These are phyloP conservation scores for Lepidurus arcticus DNA, from an alignment of 1,140 invertebrate species.

Conservation along the genomic window DNA sequence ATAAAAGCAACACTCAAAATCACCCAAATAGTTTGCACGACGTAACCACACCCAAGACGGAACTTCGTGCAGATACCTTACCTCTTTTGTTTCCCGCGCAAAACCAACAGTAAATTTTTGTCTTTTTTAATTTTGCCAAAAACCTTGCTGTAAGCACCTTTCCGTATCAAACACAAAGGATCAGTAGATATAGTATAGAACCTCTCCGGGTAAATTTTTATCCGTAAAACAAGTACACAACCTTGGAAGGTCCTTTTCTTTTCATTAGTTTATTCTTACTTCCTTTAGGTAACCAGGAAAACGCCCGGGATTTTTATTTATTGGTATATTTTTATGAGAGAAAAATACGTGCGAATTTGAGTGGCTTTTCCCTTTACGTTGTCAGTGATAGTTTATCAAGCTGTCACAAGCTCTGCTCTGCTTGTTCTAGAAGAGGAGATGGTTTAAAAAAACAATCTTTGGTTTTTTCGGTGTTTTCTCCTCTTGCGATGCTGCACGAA, in stretches of 20 bases:
- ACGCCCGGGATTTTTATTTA: neutral
- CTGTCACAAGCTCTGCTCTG: neutral
- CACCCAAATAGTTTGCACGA: neutral
- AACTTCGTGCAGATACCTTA: slow-evolving; percentile 11
- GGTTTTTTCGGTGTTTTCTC: neutral
- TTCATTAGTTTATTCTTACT: neutral
- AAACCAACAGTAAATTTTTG: neutral
- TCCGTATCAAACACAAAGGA: neutral
- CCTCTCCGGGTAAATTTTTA: neutral
- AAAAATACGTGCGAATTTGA: neutral
- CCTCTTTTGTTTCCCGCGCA: neutral
- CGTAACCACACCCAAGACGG: slow-evolving; percentile 2
- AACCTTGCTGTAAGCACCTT: neutral
- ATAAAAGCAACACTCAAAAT: too few relatives aligned
- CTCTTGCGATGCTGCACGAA: neutral
- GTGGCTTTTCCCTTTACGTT: too few relatives aligned
- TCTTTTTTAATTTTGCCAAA: neutral
- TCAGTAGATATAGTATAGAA: too few relatives aligned
- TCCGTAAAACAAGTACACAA: neutral
- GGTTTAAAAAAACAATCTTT: neutral
- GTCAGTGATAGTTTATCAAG: too few relatives aligned
- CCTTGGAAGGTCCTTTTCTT: slow-evolving; percentile 11
- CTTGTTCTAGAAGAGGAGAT: neutral
- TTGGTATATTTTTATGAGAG: neutral
- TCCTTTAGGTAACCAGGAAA: neutral